These are phyloP conservation scores for Alectura lathami DNA, from an alignment of 2,113 vertebrate species.

Conservation along the genomic window DNA sequence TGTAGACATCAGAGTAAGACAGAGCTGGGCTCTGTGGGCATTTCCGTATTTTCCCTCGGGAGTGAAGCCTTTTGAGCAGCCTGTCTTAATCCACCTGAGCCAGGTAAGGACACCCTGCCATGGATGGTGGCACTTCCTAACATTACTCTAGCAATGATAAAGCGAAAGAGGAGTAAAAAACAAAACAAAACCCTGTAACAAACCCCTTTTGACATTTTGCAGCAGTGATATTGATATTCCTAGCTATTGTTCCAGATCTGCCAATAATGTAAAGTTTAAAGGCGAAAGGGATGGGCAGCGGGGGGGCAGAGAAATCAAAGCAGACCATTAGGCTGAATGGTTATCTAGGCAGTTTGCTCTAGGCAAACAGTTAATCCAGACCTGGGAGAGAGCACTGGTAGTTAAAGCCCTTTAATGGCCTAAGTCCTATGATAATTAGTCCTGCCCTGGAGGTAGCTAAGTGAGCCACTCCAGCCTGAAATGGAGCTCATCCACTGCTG, in stretches of 20 bases:
- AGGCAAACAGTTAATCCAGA: slow-evolving; percentile 95
- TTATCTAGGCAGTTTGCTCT: slow-evolving; percentile 90
- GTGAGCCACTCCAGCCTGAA: slow-evolving; percentile 97
- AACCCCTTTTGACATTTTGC: neutral
- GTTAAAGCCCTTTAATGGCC: slow-evolving; percentile 99
- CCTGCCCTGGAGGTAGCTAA: slow-evolving; percentile 95
- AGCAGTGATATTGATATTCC: neutral
- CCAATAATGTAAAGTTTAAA: slow-evolving; percentile 44
- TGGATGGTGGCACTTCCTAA: neutral
- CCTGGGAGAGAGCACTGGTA: slow-evolving; percentile 92
- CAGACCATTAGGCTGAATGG: slow-evolving; percentile 90
- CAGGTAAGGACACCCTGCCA: neutral
- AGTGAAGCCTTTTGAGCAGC: neutral
- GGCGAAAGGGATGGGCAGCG: slow-evolving; percentile 1
- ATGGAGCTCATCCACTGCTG: slow-evolving; percentile 88
- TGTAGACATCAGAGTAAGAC: neutral
- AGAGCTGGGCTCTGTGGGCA: neutral
- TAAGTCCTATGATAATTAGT: slow-evolving; percentile 99
- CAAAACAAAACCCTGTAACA: neutral
- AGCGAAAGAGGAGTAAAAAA: neutral
- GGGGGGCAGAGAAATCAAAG: slow-evolving; percentile 85
- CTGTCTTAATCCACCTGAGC: neutral
- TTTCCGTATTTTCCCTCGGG: neutral
- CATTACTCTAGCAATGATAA: neutral
- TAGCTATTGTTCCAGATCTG: slow-evolving; percentile 46